Percentiles rank a stretch among this genome's conserved stretches.
phyloP scores from a whole-genome alignment of 2,113 vertebrate species.

The Litocranius walleri region DNA sequence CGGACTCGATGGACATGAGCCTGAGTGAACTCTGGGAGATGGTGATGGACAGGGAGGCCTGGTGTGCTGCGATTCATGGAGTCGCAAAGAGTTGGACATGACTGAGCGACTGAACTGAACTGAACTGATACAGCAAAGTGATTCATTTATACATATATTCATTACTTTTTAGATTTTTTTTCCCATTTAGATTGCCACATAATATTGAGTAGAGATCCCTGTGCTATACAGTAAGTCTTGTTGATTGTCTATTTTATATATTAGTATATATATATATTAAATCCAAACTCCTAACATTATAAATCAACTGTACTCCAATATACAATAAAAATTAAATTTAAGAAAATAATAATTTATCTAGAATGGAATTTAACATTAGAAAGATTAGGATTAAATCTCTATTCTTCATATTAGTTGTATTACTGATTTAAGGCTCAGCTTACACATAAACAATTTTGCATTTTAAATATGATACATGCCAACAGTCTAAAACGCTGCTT shows the following conservation, averaged over 20 bases:
- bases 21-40: too few relatives aligned
- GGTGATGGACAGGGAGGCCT: too few relatives aligned
- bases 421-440: neutral
- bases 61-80: too few relatives aligned
- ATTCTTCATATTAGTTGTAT: neutral
- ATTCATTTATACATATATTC: neutral
- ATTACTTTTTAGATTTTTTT: neutral
- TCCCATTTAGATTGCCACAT: neutral
- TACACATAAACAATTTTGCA: neutral
- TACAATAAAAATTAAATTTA: neutral
- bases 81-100: too few relatives aligned
- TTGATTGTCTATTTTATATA: neutral
- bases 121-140: neutral
- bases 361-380: neutral
- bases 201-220: neutral
- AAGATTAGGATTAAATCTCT: neutral
- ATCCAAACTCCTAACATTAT: neutral
- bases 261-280: neutral
- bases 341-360: neutral
- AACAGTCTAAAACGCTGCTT: neutral
- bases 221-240: neutral
- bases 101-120: too few relatives aligned
- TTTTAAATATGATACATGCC: neutral
- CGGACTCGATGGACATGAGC: too few relatives aligned
- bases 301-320: neutral